These are phyloP conservation scores for Scopus umbretta DNA, from an alignment of 2,113 vertebrate genomes.

Conservation along the genomic window DNA sequence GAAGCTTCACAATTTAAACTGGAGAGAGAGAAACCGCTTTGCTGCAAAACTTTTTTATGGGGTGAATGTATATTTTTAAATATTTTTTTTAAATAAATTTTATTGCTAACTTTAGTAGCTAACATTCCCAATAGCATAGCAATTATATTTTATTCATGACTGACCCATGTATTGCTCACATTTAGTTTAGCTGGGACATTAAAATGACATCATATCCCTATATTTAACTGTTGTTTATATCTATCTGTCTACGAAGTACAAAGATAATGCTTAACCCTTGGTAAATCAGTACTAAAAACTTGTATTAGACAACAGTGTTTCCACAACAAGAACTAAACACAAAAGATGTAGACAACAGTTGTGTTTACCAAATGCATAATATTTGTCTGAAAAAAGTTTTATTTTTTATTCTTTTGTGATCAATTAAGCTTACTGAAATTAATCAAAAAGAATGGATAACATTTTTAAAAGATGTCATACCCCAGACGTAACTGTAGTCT, in stretches of 20 bases:
- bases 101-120: neutral
- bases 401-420: neutral
- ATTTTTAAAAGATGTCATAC: neutral
- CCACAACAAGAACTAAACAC: neutral
- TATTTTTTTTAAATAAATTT: neutral
- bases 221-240: neutral
- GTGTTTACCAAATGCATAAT: neutral
- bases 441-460: neutral
- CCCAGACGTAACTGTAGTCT: neutral
- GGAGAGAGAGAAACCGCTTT: neutral
- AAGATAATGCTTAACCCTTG: neutral
- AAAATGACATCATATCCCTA: neutral
- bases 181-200: neutral
- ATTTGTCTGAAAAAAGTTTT: neutral
- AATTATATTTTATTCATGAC: slow-evolving; percentile 6
- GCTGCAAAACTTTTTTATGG: neutral
- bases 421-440: neutral
- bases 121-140: neutral
- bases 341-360: neutral
- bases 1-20: neutral
- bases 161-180: neutral
- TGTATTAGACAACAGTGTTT: neutral
- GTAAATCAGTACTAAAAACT: neutral
- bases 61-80: neutral
- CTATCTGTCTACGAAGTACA: neutral